Conservation (phyloP, 2,113 vertebrate species). For the Thomomys bottae region DNA sequence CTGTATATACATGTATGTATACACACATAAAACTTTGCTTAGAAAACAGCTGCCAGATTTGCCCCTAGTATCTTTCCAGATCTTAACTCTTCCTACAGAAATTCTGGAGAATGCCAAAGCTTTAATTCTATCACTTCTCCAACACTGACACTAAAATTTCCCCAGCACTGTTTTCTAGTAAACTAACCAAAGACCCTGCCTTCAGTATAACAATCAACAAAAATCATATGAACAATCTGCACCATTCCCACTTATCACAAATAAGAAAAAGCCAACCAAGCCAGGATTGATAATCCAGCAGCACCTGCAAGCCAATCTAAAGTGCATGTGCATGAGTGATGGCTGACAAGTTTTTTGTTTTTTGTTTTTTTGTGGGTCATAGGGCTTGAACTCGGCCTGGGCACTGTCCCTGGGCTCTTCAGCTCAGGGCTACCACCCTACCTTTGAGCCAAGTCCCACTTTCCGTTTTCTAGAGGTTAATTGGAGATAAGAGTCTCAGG, state of each 20-base stretch:
- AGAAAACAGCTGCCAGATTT: constrained; percentile 46
- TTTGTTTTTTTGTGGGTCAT: too few species aligned
- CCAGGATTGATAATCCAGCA: background rate
- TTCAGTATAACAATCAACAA: background rate
- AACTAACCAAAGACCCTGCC: background rate
- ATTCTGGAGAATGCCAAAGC: constrained; percentile 9
- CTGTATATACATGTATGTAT: too few species aligned
- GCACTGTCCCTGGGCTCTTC: too few species aligned
- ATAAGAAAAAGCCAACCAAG: background rate
- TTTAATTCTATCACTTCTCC: constrained; percentile 52
- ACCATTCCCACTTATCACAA: background rate
- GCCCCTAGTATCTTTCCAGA: background rate
- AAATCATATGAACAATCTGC: background rate
- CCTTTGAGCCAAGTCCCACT: too few species aligned
- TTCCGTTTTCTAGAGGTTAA: too few species aligned
- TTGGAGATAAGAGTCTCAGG: too few species aligned
- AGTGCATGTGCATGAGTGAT: background rate
- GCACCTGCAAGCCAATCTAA: constrained; percentile 25
- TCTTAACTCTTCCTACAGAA: constrained; percentile 53
- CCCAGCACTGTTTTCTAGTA: constrained; percentile 40
- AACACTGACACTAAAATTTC: constrained; percentile 46
- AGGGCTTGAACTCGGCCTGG: too few species aligned
- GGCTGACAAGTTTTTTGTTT: constrained; percentile 6
- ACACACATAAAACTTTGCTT: background rate
- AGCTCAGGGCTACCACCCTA: too few species aligned